Evolutionary conservation across 2,797 vertebrate genomes (phyloP).

Genomic region (Mormyrus hasselquistii): DNA sequence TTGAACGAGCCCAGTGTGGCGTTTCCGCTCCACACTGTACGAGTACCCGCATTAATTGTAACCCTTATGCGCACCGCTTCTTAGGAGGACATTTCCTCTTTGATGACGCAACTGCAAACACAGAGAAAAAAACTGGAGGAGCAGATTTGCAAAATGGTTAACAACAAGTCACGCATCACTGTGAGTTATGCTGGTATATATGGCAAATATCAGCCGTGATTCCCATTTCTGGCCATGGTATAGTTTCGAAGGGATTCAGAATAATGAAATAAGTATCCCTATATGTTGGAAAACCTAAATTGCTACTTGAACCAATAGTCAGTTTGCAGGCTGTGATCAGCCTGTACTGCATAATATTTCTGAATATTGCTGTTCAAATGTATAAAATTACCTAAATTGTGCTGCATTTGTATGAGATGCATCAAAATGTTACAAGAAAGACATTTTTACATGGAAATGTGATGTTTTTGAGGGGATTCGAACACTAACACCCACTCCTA

Average conservation of each 20-base stretch:
- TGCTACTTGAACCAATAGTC: not conserved
- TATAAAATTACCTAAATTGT: not conserved
- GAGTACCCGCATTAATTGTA: not conserved
- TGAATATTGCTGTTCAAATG: not conserved
- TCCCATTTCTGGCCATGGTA: not conserved
- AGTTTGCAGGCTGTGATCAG: not conserved
- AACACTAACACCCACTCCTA: not conserved
- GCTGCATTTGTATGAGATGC: not conserved
- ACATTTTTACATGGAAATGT: not conserved
- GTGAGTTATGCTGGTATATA: slow-evolving; percentile 46
- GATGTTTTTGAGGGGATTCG: not conserved
- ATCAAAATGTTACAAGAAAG: not conserved
- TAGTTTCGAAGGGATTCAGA: not conserved
- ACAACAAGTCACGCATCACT: slow-evolving; percentile 70
- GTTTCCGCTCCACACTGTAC: not conserved
- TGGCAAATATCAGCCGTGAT: not conserved
- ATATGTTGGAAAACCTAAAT: not conserved
- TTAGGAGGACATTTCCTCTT: slow-evolving; percentile 72
- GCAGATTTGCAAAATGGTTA: slow-evolving; percentile 67
- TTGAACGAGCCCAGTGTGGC: not conserved
- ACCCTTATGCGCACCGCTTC: not conserved
- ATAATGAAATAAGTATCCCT: not conserved
- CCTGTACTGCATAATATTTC: not conserved
- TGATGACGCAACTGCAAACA: slow-evolving; percentile 65
- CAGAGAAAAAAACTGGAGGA: slow-evolving; percentile 64